Evolutionary conservation across 2,797 vertebrate genomes (phyloP).

Genomic region (Chanos chanos): DNA sequence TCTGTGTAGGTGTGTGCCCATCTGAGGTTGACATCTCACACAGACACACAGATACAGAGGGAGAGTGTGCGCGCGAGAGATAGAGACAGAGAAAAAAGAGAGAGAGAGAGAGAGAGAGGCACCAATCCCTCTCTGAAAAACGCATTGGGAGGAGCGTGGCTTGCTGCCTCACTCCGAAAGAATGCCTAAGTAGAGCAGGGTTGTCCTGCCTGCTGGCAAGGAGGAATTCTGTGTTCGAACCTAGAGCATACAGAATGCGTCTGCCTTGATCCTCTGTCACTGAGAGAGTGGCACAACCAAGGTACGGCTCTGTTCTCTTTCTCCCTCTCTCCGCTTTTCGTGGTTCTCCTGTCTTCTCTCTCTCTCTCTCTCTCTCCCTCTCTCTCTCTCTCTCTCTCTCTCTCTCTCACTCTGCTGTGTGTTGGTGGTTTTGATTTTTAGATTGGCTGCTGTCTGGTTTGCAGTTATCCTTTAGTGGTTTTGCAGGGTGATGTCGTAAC

Average conservation of each 20-base stretch:
- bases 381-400: neutral
- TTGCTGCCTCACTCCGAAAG: neutral
- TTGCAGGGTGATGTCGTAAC: too few species aligned
- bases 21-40: neutral
- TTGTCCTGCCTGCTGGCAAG: conserved; percentile 34
- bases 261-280: conserved; percentile 37
- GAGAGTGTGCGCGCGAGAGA: too few species aligned
- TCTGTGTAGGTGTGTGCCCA: too few species aligned
- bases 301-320: conserved; percentile 48
- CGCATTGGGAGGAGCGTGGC: neutral
- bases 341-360: neutral
- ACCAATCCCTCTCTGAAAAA: neutral
- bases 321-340: neutral
- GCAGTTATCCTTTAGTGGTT: neutral
- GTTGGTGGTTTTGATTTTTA: neutral
- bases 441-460: neutral
- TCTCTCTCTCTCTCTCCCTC: conserved; percentile 11
- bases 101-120: neutral
- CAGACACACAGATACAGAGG: neutral
- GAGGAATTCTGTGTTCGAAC: too few species aligned
- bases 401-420: neutral
- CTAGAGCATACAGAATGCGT: too few species aligned
- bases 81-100: neutral
- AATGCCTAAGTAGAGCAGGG: conserved; percentile 38
- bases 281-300: conserved; percentile 37